Base-by-base conservation (phyloP, 1,140 invertebrate species). In the Thaumatotibia leucotreta region DNA sequence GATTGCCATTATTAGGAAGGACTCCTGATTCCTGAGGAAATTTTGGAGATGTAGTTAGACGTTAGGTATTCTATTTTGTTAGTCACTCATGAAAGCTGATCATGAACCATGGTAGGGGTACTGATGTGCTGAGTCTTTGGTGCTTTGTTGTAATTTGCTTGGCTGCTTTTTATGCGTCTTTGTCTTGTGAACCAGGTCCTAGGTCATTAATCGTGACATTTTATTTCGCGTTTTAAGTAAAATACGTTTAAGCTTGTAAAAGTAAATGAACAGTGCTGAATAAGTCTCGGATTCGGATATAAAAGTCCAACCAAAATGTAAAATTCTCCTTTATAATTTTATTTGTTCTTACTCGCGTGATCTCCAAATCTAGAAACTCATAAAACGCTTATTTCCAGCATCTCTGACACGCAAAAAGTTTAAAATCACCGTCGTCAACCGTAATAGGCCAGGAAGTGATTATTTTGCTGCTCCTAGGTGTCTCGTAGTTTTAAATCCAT, bases 401-500 rank as follows among this genome's bases (percentile, higher is more conserved):
- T 58, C 52, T 29, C 4, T 58, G 52, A 29, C 52, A 35, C 61
- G 61, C 31, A 33, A 32, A 29, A 58, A 58, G 52, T 27, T 58
- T 58, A 17, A 58, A 58, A 58, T 58, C 23, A 31, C n/a, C 23
- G 52, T 58, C 52, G 52, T 58, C 52, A 58, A 27, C 50, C 29
- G 76, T 78, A 77, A 87, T 82, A 73, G 74, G 74, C 63, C 79
- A 82, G 88, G 86, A 89, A 91, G 82, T 74, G 79, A 88, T 91
- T 88, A 88, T 82, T 82, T 76, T 69, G 73, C 76, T 77, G 74
- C 81, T 79, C 70, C 73, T 70, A 85, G 80, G 80, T 84, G 79
- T 79, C 75, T 80, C 70, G 79, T 74, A 81, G 77, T 91, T 91
- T 84, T 80, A 87, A 88, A 91, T 89, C 88, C 88, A 90, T 90